A percentile compares a stretch with the other conserved stretches of the same genome.
Evolutionary conservation across 1,140 invertebrate species (phyloP).

Genomic region (Pinna nobilis): DNA sequence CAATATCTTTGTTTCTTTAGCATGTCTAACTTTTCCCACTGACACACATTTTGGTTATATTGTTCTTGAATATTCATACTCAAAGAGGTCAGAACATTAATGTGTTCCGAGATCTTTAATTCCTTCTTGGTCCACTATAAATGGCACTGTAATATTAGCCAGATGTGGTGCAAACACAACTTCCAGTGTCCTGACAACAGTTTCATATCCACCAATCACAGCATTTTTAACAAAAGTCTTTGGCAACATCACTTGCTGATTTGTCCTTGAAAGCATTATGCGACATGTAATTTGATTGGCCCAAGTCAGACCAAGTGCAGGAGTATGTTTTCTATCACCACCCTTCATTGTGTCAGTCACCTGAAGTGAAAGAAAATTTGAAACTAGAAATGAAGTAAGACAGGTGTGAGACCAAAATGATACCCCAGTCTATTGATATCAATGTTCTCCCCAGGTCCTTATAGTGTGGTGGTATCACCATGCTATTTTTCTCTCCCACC

Average conservation of each 20-base stretch:
- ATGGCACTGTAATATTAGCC: conserved; percentile 58
- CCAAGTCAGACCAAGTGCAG: conserved; percentile 80
- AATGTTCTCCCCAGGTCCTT: too few species aligned
- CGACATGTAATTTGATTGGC: conserved; percentile 81
- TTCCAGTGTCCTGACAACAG: conserved; percentile 65
- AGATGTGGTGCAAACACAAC: conserved; percentile 75
- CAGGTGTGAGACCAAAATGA: too few species aligned
- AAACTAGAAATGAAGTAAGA: neutral
- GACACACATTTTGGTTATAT: too few species aligned
- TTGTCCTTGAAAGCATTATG: conserved; percentile 76
- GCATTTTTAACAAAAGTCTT: conserved; percentile 33
- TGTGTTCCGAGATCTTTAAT: conserved; percentile 44
- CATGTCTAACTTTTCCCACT: too few species aligned
- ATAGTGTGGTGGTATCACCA: too few species aligned
- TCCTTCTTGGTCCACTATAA: conserved; percentile 70
- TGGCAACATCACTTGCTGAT: conserved; percentile 26
- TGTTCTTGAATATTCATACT: too few species aligned
- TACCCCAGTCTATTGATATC: too few species aligned
- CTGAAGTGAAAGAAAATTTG: conserved; percentile 30
- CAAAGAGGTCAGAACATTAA: neutral
- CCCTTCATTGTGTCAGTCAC: conserved; percentile 50
- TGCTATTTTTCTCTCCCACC: too few species aligned
- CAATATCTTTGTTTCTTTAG: too few species aligned
- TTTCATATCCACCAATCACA: conserved; percentile 36
- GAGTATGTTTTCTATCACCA: conserved; percentile 45